Evolutionary conservation across 2,113 vertebrate genomes (phyloP), one percentile per base, ranked within the genome.

Genomic region (Diphyllodes magnificus): DNA sequence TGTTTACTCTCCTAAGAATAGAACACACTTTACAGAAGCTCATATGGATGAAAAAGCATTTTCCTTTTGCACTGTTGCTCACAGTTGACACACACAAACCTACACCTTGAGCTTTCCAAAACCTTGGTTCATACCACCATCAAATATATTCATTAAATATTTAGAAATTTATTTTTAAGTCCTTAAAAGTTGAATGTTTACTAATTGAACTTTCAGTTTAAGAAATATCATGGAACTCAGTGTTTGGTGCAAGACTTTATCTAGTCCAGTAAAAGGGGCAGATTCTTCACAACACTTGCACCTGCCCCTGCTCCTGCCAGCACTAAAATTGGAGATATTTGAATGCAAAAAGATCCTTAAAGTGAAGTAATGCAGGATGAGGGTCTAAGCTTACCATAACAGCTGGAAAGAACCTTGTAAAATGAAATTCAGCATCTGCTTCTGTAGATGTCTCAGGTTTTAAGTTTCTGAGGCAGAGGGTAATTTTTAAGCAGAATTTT

Each of bases 1-100:
- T 93, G 86, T 93, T 96, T 97, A 76, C 69, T 96, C 90, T 93
- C 84, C 89, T 92, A 95, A 95, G 92, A 91, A 92, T 76, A 95
- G 91, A 95, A 83, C 9, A 73, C 83, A 66, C 84, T 96, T 92
- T 95, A 77, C 85, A 68, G 87, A 82, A 86, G 44, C 82, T 91
- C 60, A 66, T 86, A 81, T 35, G 54, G 88, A 82, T 93, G 91
- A 91, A 90, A 90, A 97, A 94, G n/a, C 82, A 66, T 96, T 96
- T 95, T 92, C 60, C 42, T 94, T 93, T 94, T 91, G 56, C 6
- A 6, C 66, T 64, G 57, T 70, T 80, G 79, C 61, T 94, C 51
- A 35, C 40, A 86, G 68, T n/a, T 68, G 71, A 64, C 70, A 60
- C n/a, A n/a, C 39, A 89, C 65, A 83, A 77, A 90, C 93, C 82